Evolutionary conservation across 2,113 vertebrate genomes (phyloP).

Genomic region (Falco punctatus): DNA sequence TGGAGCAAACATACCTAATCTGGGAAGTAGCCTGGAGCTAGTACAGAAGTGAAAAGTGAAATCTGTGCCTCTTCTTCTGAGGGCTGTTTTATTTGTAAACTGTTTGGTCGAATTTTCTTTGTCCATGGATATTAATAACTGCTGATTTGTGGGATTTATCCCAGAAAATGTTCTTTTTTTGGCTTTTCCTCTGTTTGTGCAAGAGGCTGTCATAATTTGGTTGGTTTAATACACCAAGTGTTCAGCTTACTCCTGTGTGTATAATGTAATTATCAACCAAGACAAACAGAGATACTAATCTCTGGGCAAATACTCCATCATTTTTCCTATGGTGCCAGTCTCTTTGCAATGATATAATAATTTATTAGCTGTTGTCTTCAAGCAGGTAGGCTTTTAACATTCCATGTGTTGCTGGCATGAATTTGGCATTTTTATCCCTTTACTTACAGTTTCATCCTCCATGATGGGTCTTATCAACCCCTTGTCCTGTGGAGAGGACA

Average conservation of each 20-base stretch:
- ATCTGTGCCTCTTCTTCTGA: background rate
- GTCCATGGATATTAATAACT: background rate
- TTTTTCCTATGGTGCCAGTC: background rate
- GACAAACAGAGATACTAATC: background rate
- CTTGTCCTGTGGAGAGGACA: constrained; percentile 33
- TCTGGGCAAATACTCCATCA: background rate
- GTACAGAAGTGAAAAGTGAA: background rate
- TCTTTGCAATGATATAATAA: background rate
- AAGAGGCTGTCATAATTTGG: background rate
- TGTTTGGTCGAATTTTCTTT: background rate
- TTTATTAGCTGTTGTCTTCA: background rate
- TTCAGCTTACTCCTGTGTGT: background rate
- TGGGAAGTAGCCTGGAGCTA: background rate
- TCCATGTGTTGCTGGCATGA: background rate
- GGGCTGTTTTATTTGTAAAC: background rate
- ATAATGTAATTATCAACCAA: background rate
- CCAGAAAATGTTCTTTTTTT: background rate
- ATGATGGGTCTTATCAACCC: constrained; percentile 21
- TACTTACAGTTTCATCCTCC: background rate
- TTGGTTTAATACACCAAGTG: background rate
- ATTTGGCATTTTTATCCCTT: background rate
- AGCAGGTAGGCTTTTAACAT: constrained; percentile 14
- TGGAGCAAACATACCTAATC: background rate
- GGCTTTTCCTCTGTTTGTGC: background rate
- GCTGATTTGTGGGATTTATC: background rate